phyloP scores from a whole-genome alignment of 2,113 vertebrate species.

The Brachypteracias leptosomus region DNA sequence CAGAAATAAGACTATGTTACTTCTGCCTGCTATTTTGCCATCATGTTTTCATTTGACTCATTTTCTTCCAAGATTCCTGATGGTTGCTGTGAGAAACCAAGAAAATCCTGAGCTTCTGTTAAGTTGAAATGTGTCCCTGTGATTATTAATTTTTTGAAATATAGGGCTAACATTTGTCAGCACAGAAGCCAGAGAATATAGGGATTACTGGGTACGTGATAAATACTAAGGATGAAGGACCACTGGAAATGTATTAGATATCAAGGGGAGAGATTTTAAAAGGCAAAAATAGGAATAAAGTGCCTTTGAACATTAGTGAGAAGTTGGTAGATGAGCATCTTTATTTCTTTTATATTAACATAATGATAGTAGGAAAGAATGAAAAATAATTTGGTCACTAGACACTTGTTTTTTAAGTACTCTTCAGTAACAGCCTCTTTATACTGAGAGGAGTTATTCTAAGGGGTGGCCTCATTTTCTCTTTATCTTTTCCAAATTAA shows the following conservation, averaged over 20 bases:
- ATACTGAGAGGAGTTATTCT: not conserved
- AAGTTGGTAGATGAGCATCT: not conserved
- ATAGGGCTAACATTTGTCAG: not conserved
- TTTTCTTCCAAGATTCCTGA: slow-evolving; percentile 36
- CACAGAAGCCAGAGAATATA: not conserved
- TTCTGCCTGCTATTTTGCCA: not conserved
- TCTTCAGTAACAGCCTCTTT: not conserved
- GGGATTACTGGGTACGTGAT: not conserved
- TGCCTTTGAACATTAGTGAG: not conserved
- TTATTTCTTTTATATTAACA: not conserved
- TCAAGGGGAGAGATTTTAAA: not conserved
- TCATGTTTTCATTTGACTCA: slow-evolving; percentile 31
- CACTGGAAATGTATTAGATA: not conserved
- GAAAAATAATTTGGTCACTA: not conserved
- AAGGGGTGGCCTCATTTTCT: not conserved
- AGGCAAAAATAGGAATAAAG: not conserved
- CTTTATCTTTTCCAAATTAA: not conserved
- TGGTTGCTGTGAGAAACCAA: slow-evolving; percentile 24
- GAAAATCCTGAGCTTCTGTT: slow-evolving; percentile 29
- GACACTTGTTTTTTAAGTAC: not conserved
- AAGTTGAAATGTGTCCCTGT: slow-evolving; percentile 18
- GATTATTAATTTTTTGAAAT: slow-evolving; percentile 36
- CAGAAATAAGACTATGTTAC: not conserved
- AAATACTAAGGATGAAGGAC: not conserved
- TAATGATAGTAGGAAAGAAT: not conserved